A percentile compares a stretch with the other conserved stretches of the same genome.
Conservation (phyloP, 2,113 vertebrate genomes). For the Gavia stellata region DNA sequence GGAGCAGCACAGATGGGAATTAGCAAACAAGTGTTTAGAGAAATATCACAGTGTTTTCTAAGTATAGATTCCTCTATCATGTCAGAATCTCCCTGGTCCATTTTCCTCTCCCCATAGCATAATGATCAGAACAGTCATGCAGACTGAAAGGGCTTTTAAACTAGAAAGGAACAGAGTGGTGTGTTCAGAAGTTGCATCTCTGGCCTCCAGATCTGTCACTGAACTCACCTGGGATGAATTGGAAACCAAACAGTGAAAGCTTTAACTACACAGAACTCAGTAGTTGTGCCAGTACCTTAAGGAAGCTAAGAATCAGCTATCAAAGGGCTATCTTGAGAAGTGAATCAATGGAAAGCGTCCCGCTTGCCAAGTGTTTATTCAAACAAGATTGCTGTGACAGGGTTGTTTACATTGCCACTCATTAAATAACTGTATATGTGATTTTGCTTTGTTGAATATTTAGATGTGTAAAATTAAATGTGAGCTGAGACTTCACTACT, state of each 20-base stretch:
- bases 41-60: neutral
- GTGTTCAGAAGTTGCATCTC: neutral
- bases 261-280: neutral
- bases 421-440: neutral
- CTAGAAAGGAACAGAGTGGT: neutral
- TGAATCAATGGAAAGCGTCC: neutral
- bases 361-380: slow-evolving; percentile 6
- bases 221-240: slow-evolving; percentile 2
- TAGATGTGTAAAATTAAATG: neutral
- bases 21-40: slow-evolving; percentile 35
- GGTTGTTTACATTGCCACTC: neutral
- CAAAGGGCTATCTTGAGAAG: neutral
- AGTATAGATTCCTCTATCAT: neutral
- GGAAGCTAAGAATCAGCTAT: neutral
- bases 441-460: neutral
- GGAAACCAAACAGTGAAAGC: neutral
- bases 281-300: neutral
- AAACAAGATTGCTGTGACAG: neutral
- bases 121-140: slow-evolving; percentile 23
- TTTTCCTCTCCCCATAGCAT: neutral
- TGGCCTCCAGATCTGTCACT: slow-evolving; percentile 2
- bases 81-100: neutral
- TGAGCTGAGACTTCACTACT: neutral
- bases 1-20: neutral
- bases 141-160: slow-evolving; percentile 34